A percentile compares a stretch with the other conserved stretches of the same genome.
phyloP scores from a whole-genome alignment of 2,888 invertebrate genomes.

The Erynnis tages region DNA sequence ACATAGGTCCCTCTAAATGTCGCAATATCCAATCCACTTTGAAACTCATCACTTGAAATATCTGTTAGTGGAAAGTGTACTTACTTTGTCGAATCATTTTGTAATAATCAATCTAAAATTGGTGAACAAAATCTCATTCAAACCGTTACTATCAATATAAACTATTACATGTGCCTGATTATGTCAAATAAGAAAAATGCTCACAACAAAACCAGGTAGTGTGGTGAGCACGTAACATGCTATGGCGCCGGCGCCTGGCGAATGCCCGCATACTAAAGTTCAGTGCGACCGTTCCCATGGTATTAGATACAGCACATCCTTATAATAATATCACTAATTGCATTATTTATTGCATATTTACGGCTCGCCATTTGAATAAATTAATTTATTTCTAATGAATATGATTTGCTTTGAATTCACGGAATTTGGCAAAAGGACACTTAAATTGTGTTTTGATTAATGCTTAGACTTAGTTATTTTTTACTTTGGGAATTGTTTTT shows the following conservation, averaged over 20 bases:
- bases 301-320: conserved; percentile 28
- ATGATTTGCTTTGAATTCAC: conserved; percentile 6
- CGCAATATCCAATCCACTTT: no score
- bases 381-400: conserved; percentile 1
- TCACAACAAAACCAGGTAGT: conserved; percentile 30
- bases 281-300: conserved; percentile 27
- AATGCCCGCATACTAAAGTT: conserved; percentile 31
- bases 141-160: no score
- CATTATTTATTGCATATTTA: conserved; percentile 23
- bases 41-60: no score
- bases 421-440: background rate
- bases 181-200: no score
- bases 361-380: conserved; percentile 5
- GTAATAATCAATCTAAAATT: no score
- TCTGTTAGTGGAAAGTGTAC: no score
- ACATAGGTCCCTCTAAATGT: no score
- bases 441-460: background rate
- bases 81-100: no score
- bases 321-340: conserved; percentile 25
- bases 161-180: no score
- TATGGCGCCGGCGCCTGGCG: conserved; percentile 68
- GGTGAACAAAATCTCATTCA: no score
- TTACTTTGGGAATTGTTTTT: background rate
- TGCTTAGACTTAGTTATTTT: background rate
- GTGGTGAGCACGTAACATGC: conserved; percentile 45